phyloP scores from a whole-genome alignment of 2,797 vertebrate species.

The Tachyglossus aculeatus region DNA sequence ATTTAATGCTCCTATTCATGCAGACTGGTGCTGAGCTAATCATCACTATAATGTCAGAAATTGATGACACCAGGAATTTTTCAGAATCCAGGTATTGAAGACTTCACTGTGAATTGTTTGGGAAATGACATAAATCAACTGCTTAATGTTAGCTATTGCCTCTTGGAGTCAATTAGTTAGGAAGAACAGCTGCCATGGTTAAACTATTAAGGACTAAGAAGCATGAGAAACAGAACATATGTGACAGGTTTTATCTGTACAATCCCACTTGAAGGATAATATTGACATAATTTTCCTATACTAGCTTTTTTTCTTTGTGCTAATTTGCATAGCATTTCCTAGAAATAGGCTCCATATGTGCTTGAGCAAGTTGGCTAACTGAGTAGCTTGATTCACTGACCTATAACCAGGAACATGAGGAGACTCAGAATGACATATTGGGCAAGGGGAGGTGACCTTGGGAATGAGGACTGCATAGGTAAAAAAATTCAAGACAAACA shows the following conservation, averaged over 20 bases:
- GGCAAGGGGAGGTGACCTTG: slow-evolving; percentile 7
- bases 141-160: slow-evolving; percentile 37
- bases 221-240: slow-evolving; percentile 59
- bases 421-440: not conserved
- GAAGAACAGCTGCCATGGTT: slow-evolving; percentile 62
- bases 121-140: slow-evolving; percentile 51
- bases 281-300: slow-evolving; percentile 70
- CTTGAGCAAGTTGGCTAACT: slow-evolving; percentile 43
- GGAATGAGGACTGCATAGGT: not conserved
- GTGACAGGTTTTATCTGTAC: slow-evolving; percentile 65
- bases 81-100: slow-evolving; percentile 19
- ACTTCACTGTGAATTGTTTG: slow-evolving; percentile 25
- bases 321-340: slow-evolving; percentile 66
- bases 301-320: slow-evolving; percentile 64
- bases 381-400: slow-evolving; percentile 39
- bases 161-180: slow-evolving; percentile 60
- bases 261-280: slow-evolving; percentile 63
- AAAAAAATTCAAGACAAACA: slow-evolving; percentile 9
- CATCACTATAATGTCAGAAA: not conserved
- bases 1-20: not conserved
- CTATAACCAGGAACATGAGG: slow-evolving; percentile 17
- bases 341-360: slow-evolving; percentile 64
- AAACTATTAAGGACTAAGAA: slow-evolving; percentile 57
- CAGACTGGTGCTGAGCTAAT: not conserved
- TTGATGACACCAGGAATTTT: not conserved